phyloP scores from a whole-genome alignment of 2,797 vertebrate genomes.

The Ptychobarbus kaznakovi region DNA sequence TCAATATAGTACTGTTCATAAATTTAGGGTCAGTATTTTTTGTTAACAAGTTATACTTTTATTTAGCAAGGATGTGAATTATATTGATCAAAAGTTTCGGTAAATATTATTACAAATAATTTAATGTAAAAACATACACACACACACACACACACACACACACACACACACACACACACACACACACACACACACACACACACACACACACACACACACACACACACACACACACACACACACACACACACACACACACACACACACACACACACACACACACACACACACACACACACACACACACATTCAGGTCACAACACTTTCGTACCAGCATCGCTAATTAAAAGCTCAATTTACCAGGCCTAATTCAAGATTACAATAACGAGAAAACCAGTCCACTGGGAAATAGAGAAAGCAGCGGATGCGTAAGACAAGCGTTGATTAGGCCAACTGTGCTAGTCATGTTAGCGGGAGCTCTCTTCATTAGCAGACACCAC shows the following conservation, averaged over 20 bases:
- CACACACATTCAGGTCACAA: not conserved
- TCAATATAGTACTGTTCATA: not conserved
- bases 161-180: too few species aligned
- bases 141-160: too few species aligned
- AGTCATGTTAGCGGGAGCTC: slow-evolving; percentile 4
- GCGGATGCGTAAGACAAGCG: not conserved
- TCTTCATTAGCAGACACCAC: slow-evolving; percentile 13
- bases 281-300: too few species aligned
- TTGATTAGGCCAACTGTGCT: slow-evolving; percentile 28
- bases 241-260: too few species aligned
- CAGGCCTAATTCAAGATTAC: slow-evolving; percentile 10
- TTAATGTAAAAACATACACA: too few species aligned
- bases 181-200: too few species aligned
- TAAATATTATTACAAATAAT: too few species aligned
- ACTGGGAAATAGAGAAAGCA: not conserved
- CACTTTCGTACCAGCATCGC: not conserved
- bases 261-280: too few species aligned
- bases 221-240: too few species aligned
- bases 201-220: too few species aligned
- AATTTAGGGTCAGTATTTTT: not conserved
- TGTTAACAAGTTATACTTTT: too few species aligned
- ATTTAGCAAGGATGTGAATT: not conserved
- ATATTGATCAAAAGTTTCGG: not conserved
- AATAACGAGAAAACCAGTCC: not conserved
- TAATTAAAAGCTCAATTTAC: slow-evolving; percentile 7